Percentiles rank a stretch among this genome's conserved stretches.
These are phyloP conservation scores for Colletes gigas DNA, from an alignment of 1,140 invertebrate species.

Conservation along the genomic window DNA sequence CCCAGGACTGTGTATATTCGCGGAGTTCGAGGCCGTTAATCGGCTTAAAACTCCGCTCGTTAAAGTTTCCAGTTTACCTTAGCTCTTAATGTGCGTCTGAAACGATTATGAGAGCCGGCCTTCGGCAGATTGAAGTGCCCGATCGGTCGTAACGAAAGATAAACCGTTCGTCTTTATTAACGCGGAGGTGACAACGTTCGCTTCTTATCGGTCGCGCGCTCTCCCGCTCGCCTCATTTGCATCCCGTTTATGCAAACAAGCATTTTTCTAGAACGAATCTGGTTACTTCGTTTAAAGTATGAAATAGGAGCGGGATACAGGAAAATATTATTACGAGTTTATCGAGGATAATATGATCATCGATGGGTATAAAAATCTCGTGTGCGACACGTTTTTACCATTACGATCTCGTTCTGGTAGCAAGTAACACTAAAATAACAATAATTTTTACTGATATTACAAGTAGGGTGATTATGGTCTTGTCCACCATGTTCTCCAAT, in stretches of 20 bases:
- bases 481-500: no score
- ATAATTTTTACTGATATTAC: no score
- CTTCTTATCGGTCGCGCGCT: neutral
- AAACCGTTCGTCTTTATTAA: conserved; percentile 24
- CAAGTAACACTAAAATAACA: no score
- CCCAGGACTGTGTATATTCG: conserved; percentile 18
- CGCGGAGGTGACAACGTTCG: neutral
- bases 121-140: conserved; percentile 23
- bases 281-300: no score
- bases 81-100: conserved; percentile 24
- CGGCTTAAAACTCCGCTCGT: conserved; percentile 50
- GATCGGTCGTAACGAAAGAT: conserved; percentile 32
- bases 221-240: neutral
- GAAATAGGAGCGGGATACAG: no score
- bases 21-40: conserved; percentile 44
- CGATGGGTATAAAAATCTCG: no score
- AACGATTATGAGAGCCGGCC: conserved; percentile 50
- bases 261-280: neutral
- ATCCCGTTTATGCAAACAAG: neutral
- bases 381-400: no score
- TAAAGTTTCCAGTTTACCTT: conserved; percentile 49
- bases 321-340: no score
- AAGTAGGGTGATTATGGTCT: no score
- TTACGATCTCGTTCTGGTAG: no score
- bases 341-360: no score